A percentile compares a stretch with the other conserved stretches of the same genome.
Conservation (phyloP, 64 coral and sea anemone species). For the Astreopora myriophthalma region DNA sequence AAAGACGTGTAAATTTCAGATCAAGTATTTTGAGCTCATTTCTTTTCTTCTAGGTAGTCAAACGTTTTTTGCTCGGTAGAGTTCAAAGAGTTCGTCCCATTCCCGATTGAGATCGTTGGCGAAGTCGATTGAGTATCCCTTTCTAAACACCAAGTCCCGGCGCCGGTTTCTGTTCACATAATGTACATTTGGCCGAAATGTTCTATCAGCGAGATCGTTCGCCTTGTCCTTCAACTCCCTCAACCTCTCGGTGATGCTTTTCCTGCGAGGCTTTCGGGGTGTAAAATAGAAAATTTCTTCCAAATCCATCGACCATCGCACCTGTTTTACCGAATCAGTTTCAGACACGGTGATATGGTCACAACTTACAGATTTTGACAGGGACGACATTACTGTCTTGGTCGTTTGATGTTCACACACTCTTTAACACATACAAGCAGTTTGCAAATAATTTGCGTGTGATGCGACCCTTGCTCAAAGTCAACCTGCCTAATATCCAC, state of each 20-base stretch:
- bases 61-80: neutral
- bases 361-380: slow-evolving; percentile 1
- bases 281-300: slow-evolving; percentile 29
- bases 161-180: neutral
- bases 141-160: neutral
- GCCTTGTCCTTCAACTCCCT: slow-evolving; percentile 16
- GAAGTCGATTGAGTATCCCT: neutral
- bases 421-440: neutral
- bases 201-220: slow-evolving; percentile 29
- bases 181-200: slow-evolving; percentile 11
- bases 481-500: neutral
- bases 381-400: neutral
- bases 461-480: neutral
- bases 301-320: slow-evolving; percentile 8
- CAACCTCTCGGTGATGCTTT: slow-evolving; percentile 17
- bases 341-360: neutral
- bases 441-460: neutral
- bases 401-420: neutral
- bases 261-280: neutral
- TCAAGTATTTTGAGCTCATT: neutral
- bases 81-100: slow-evolving; percentile 19
- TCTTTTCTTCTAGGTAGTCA: neutral
- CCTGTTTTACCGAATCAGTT: slow-evolving; percentile 6
- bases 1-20: too few species aligned
- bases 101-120: neutral